Conservation (phyloP, 2,888 invertebrate genomes). For the Acanthacorydalis orientalis region DNA sequence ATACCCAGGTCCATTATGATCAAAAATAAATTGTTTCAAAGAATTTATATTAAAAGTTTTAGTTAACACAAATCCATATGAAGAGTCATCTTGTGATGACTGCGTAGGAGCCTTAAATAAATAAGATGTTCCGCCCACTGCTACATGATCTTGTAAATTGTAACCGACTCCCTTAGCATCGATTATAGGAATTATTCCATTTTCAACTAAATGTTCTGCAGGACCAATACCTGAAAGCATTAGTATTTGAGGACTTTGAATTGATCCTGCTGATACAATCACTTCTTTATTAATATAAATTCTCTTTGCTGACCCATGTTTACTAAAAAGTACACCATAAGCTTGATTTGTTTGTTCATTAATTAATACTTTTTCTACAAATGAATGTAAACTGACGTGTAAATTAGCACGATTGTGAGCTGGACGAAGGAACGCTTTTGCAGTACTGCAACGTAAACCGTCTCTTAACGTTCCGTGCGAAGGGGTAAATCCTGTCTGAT, state of each 20-base stretch:
- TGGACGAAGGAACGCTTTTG: slow-evolving; percentile 64
- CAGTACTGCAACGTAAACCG: slow-evolving; percentile 67
- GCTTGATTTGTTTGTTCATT: slow-evolving; percentile 40
- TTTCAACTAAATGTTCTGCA: slow-evolving; percentile 37
- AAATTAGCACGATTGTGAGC: slow-evolving; percentile 49
- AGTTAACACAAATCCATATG: slow-evolving; percentile 51
- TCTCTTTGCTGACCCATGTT: slow-evolving; percentile 28
- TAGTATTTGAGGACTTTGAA: slow-evolving; percentile 70
- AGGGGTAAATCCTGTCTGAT: slow-evolving; percentile 62
- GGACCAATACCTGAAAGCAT: slow-evolving; percentile 77
- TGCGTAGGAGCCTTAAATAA: slow-evolving; percentile 48
- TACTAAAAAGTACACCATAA: slow-evolving; percentile 48
- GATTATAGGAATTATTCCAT: slow-evolving; percentile 40
- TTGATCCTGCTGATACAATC: slow-evolving; percentile 68
- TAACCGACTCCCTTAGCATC: slow-evolving; percentile 57
- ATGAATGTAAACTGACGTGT: slow-evolving; percentile 50
- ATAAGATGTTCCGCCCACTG: slow-evolving; percentile 53
- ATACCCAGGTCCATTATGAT: slow-evolving; percentile 49
- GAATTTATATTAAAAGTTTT: slow-evolving; percentile 41
- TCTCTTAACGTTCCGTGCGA: slow-evolving; percentile 63
- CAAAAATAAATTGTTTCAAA: slow-evolving; percentile 41
- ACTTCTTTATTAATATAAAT: slow-evolving; percentile 56
- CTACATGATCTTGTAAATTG: slow-evolving; percentile 72
- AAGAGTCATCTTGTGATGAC: slow-evolving; percentile 14
- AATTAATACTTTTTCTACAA: slow-evolving; percentile 50